Conservation (phyloP, 2,113 vertebrate genomes). For the Rhynchomys soricoides region DNA sequence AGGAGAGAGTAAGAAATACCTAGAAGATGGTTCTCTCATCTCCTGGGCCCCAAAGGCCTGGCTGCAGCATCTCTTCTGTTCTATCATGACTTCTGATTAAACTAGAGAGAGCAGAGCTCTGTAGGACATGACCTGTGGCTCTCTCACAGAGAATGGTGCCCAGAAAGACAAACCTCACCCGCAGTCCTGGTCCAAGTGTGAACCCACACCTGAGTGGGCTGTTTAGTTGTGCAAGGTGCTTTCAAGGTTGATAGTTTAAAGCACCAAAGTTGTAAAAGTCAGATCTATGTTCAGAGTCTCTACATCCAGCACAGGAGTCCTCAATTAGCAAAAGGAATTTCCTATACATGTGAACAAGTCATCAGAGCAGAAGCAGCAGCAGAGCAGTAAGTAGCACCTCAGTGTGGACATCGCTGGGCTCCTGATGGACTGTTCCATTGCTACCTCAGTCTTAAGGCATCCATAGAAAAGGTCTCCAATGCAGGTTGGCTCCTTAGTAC, state of each 20-base stretch:
- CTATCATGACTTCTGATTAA: not conserved
- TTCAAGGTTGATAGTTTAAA: not conserved
- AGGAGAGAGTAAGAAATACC: not conserved
- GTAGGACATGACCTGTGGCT: rapidly evolving
- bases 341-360: no score
- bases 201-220: not conserved
- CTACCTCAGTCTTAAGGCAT: no score
- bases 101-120: not conserved
- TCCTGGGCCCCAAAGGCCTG: not conserved
- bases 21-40: not conserved
- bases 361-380: no score
- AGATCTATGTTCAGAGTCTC: not conserved
- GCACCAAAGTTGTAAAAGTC: not conserved
- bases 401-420: no score
- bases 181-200: not conserved
- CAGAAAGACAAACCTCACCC: not conserved
- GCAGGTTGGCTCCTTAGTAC: rapidly evolving
- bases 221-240: rapidly evolving
- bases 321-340: not conserved
- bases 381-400: no score
- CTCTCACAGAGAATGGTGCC: rapidly evolving
- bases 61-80: rapidly evolving
- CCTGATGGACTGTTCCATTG: no score
- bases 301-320: not conserved
- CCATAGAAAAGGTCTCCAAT: no score